Base-by-base conservation (phyloP, 2,113 vertebrate species). In the Macquaria ambigua region DNA sequence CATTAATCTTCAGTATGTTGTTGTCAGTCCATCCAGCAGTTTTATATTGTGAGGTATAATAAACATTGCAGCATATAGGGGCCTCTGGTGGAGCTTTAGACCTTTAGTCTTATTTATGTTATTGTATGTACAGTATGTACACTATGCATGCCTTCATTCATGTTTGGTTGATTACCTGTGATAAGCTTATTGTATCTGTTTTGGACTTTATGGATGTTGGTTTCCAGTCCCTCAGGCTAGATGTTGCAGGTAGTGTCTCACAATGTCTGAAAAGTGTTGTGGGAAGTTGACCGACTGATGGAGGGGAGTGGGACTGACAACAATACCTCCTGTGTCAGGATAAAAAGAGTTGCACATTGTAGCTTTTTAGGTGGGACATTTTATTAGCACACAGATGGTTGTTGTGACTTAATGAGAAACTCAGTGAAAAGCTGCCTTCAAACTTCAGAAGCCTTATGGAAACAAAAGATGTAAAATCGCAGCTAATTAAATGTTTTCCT, bases 361-460 rank as follows among this genome's bases (percentile, higher is more conserved):
- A 55, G 18, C 53, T 23, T 18, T 48, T n/a, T 39, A 41, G 52
- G 18, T 16, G n/a, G 8, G 53, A 74, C 25, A 70, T 48, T 50
- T 62, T 39, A 28, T 52, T 59, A 79, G n/a, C 64, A 43, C 20
- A 12, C 66, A 37, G 53, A n/a, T 48, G 12, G 76, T 58, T 46
- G 16, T 52, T 50, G 8, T 61, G 6, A 61, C 25, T 23, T 6
- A n/a, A 21, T 8, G 25, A 52, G 46, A 52, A 25, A 48, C 10
- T 9, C 21, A 23, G 15, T 25, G 21, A 68, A 34, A 70, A 25
- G 8, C 15, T 20, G 15, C 6, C 6, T 23, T 37, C 18, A 79
- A 59, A 34, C 25, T 31, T 37, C 28, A n/a, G 25, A 50, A n/a
- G 41, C 28, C 14, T 11, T 21, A 6, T 50, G 8, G 43, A 61